Percentiles rank a stretch among this genome's conserved stretches.
Conservation (phyloP, 2,113 vertebrate genomes). For the Sinocyclocheilus anophthalmus region DNA sequence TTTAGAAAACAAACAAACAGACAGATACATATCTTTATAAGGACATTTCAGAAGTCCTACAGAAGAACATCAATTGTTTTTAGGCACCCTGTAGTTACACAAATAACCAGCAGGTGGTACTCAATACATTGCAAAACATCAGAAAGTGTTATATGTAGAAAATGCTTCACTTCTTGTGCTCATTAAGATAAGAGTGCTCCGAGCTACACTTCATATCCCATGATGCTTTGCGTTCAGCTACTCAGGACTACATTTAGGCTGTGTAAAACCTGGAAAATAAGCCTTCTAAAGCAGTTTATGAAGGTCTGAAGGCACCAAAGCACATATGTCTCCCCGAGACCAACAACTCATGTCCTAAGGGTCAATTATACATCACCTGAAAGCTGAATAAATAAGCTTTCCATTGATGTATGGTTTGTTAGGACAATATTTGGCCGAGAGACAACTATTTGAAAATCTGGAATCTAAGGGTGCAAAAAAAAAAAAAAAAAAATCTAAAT, state of each 20-base stretch:
- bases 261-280: background rate
- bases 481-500: too few relatives aligned
- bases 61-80: background rate
- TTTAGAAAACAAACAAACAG: background rate
- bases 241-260: too few relatives aligned
- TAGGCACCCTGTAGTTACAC: background rate
- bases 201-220: background rate
- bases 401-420: too few relatives aligned
- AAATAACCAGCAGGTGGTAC: conserved; percentile 54
- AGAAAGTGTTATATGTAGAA: background rate
- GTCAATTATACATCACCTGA: too few relatives aligned
- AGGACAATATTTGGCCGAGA: too few relatives aligned
- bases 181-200: background rate
- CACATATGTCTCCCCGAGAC: too few relatives aligned
- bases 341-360: too few relatives aligned
- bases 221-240: background rate
- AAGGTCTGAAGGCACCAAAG: background rate
- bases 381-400: too few relatives aligned
- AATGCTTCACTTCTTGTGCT: background rate
- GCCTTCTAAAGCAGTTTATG: background rate
- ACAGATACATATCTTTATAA: background rate
- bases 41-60: background rate
- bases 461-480: too few relatives aligned
- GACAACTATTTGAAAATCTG: too few relatives aligned
- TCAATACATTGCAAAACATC: background rate